Evolutionary conservation across 1,140 invertebrate species (phyloP).

Genomic region (Yoshiicerus persimilis): DNA sequence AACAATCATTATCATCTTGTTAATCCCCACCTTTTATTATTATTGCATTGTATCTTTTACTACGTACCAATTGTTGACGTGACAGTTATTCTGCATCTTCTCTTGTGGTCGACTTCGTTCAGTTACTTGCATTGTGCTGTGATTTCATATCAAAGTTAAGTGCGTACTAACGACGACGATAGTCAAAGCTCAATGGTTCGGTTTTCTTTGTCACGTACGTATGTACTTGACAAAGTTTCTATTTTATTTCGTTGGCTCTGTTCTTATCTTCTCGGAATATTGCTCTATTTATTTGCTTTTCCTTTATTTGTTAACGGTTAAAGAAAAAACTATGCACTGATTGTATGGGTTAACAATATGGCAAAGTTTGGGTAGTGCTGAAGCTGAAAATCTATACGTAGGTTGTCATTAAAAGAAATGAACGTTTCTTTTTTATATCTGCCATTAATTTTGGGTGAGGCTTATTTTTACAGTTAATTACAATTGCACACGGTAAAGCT

Average conservation of each 20-base stretch:
- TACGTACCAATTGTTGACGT: background rate
- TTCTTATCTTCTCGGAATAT: too few relatives aligned
- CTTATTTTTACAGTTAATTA: background rate
- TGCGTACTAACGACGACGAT: background rate
- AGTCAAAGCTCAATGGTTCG: background rate
- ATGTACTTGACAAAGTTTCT: background rate
- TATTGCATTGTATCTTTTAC: background rate
- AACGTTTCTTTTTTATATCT: background rate
- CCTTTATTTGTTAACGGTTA: background rate
- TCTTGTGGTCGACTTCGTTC: background rate
- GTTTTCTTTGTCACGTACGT: background rate
- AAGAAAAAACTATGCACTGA: background rate
- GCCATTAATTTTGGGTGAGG: slow-evolving; percentile 10
- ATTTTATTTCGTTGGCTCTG: too few relatives aligned
- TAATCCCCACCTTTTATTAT: background rate
- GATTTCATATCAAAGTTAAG: background rate
- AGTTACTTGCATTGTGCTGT: background rate
- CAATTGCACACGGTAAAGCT: background rate
- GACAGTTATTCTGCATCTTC: background rate
- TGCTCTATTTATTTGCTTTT: background rate
- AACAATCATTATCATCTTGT: background rate
- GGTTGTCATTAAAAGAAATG: background rate
- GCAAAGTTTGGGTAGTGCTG: background rate
- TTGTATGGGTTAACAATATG: background rate
- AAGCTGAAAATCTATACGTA: background rate